Evolutionary conservation across 2,113 vertebrate genomes (phyloP).

Genomic region (Cololabis saira): DNA sequence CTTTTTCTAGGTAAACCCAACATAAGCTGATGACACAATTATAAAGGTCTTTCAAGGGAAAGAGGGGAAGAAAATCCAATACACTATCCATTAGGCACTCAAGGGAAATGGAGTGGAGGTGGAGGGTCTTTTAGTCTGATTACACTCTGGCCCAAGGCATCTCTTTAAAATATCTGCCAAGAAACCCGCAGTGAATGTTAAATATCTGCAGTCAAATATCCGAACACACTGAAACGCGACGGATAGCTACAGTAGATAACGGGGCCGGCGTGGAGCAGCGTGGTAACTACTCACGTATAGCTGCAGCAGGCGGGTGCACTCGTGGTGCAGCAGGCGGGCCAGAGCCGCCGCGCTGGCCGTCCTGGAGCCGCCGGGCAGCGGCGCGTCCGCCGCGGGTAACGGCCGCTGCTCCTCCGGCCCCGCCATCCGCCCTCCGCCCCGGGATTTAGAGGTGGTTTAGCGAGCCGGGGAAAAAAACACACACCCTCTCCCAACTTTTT

Average conservation of each 20-base stretch:
- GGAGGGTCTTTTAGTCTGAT: constrained; percentile 35
- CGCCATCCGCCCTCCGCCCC: constrained; percentile 58
- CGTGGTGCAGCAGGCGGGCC: constrained; percentile 74
- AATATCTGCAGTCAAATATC: background rate
- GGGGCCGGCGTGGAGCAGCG: background rate
- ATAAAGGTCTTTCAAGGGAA: constrained; percentile 19
- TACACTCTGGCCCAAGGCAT: constrained; percentile 30
- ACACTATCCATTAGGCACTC: constrained; percentile 48
- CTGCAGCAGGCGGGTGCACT: constrained; percentile 72
- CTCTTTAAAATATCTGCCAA: background rate
- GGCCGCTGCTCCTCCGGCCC: constrained; percentile 63
- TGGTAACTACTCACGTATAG: constrained; percentile 77
- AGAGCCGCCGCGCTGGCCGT: constrained; percentile 70
- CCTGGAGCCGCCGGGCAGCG: constrained; percentile 39
- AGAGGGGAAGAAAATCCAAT: constrained; percentile 42
- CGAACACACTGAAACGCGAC: constrained; percentile 8
- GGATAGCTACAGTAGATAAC: constrained; percentile 39
- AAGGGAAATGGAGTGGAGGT: constrained; percentile 6
- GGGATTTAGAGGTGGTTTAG: constrained; percentile 1
- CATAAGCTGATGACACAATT: constrained; percentile 14
- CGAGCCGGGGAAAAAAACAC: background rate
- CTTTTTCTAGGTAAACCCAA: background rate
- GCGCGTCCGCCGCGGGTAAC: constrained; percentile 34
- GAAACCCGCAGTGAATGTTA: no score
- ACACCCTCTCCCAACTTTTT: background rate